Evolutionary conservation across 2,888 invertebrate species (phyloP).

Genomic region (Phaonia tiefii): DNA sequence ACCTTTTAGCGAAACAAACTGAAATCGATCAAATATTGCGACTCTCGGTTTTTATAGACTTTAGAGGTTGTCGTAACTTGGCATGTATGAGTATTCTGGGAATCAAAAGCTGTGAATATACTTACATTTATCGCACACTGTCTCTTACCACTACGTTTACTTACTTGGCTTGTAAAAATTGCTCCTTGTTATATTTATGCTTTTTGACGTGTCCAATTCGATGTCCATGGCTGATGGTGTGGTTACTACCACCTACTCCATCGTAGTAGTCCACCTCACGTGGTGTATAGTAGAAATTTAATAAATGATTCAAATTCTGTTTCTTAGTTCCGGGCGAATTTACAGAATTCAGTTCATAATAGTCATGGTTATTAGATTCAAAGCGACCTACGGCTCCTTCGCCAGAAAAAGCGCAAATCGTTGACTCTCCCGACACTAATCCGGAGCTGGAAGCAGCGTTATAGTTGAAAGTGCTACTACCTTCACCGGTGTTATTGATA

Average conservation of each 20-base stretch:
- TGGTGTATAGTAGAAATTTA: conserved; percentile 93
- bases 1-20: too few species aligned
- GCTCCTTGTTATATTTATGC: conserved; percentile 94
- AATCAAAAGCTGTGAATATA: too few species aligned
- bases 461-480: conserved; percentile 70
- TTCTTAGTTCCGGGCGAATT: conserved; percentile 92
- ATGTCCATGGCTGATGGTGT: conserved; percentile 64
- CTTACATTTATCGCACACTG: too few species aligned
- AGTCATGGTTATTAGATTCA: conserved; percentile 68
- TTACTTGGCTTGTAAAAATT: conserved; percentile 96
- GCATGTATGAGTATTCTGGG: too few species aligned
- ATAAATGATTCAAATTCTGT: conserved; percentile 95
- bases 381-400: conserved; percentile 68
- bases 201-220: conserved; percentile 68
- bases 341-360: conserved; percentile 89
- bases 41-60: too few species aligned
- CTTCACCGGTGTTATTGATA: conserved; percentile 70
- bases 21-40: too few species aligned
- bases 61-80: too few species aligned
- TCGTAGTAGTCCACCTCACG: conserved; percentile 80
- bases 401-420: conserved; percentile 59
- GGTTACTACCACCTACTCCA: conserved; percentile 70
- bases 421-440: conserved; percentile 72
- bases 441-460: conserved; percentile 77
- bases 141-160: conserved; percentile 71